Conservation (phyloP, 2,113 vertebrate genomes). For the Ginglymostoma cirratum region DNA sequence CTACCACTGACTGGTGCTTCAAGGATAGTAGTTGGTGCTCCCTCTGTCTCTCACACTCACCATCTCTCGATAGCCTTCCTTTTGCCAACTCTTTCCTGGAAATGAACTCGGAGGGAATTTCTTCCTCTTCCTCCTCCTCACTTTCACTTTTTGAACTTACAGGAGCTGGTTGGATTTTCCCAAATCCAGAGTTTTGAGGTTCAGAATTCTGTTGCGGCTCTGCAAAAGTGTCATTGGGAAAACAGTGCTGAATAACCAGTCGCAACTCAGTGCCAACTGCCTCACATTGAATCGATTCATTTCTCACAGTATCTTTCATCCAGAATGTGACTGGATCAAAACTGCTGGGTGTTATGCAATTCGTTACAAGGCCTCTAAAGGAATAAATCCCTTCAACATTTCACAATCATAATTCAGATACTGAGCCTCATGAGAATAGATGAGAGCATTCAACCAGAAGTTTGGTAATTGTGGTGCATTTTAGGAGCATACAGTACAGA, state of each 20-base stretch:
- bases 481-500: neutral
- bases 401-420: neutral
- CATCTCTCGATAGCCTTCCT: slow-evolving; percentile 78
- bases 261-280: neutral
- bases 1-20: no score
- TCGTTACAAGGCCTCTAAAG: neutral
- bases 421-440: neutral
- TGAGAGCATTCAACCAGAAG: neutral
- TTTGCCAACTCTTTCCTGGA: slow-evolving; percentile 84
- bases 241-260: neutral
- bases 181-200: slow-evolving; percentile 66
- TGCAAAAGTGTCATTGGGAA: neutral
- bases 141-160: slow-evolving; percentile 62
- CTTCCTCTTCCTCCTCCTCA: slow-evolving; percentile 61
- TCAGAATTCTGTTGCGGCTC: neutral
- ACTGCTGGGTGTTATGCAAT: neutral
- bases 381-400: neutral
- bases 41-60: slow-evolving; percentile 51
- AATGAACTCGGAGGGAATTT: slow-evolving; percentile 78
- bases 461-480: neutral
- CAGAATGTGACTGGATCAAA: neutral
- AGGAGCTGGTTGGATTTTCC: slow-evolving; percentile 79
- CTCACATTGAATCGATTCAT: neutral
- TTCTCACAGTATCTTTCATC: neutral
- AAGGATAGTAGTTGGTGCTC: no score